Base-by-base conservation (phyloP, 2,797 vertebrate species). In the Platyrinchus mystaceus region DNA sequence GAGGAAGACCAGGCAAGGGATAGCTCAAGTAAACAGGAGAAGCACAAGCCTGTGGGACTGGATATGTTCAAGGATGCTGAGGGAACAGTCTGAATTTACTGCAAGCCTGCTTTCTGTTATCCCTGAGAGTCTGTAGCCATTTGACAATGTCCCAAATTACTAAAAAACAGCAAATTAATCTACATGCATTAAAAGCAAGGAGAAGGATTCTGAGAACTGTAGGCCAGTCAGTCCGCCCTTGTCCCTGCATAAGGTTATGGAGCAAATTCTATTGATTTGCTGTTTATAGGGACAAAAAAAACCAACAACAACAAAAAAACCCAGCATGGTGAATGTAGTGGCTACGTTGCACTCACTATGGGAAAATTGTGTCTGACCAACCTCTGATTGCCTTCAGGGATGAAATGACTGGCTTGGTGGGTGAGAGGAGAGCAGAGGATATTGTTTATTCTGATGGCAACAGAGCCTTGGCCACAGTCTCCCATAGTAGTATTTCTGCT, bases 1-100 rank as follows among this genome's bases (percentile, higher is more conserved):
- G 36, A 79, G 16, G 16, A 73, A 39, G 19, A 46, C 6, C 20
- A 60, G 19, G 23, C 6, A 56, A 84, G 10, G 36, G 8, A 49
- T 7, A 1, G 1, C 27, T 66, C 36, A 59, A 90, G 27, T 7
- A 43, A 62, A 46, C 0, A 0, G 17, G n/a, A 64, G 41, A 84
- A 79, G 2, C 3, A 24, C 18, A 81, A 71, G 17, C 1, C 6
- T 49, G 0, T 49, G 46, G 8, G 17, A 58, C 5, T 53, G 37
- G 28, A 4, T 47, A 27, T 20, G 8, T 44, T 67, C 39, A 67
- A 41, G 9, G 18, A 43, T 59, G 22, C 15, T 41, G 41, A 78
- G 34, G 22, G 6, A 89, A 14, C 2, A 53, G 3, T 13, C n/a
- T 63, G 49, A 87, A 71, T 28, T 12, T 16, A 47, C 46, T 84